A percentile compares a stretch with the other conserved stretches of the same genome.
Evolutionary conservation across 2,113 vertebrate genomes (phyloP).

Genomic region (Nerophis lumbriciformis): DNA sequence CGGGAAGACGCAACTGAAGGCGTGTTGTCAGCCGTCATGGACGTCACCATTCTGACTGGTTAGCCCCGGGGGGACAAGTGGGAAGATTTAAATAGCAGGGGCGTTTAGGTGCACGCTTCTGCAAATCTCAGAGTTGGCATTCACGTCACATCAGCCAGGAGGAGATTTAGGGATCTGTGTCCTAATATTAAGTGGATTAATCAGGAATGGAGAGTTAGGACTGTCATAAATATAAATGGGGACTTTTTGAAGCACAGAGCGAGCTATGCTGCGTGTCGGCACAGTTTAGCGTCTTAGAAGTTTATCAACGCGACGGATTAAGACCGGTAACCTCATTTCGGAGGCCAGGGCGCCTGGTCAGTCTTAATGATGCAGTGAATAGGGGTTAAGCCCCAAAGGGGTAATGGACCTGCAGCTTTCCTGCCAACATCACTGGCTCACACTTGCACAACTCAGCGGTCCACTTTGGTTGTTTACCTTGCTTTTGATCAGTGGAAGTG

Average conservation of each 20-base stretch:
- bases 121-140: slow-evolving; percentile 48
- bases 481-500: neutral
- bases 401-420: slow-evolving; percentile 41
- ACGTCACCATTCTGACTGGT: slow-evolving; percentile 15
- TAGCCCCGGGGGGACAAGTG: slow-evolving; percentile 20
- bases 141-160: slow-evolving; percentile 51
- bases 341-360: slow-evolving; percentile 46
- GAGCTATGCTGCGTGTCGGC: slow-evolving; percentile 44
- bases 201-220: slow-evolving; percentile 59
- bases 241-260: slow-evolving; percentile 37
- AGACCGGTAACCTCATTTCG: slow-evolving; percentile 55
- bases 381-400: slow-evolving; percentile 51
- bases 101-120: slow-evolving; percentile 16
- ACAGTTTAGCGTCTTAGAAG: slow-evolving; percentile 44
- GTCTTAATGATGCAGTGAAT: slow-evolving; percentile 50
- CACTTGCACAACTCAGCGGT: slow-evolving; percentile 14
- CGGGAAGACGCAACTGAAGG: slow-evolving; percentile 15
- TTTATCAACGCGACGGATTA: slow-evolving; percentile 57
- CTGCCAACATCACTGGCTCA: slow-evolving; percentile 31
- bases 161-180: slow-evolving; percentile 56
- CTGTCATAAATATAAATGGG: slow-evolving; percentile 72
- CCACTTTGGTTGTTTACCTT: neutral
- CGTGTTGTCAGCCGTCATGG: slow-evolving; percentile 26
- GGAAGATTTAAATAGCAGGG: slow-evolving; percentile 11
- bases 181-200: slow-evolving; percentile 70